These are phyloP conservation scores for Dicycla oo DNA, from an alignment of 2,888 invertebrate species.

Conservation along the genomic window DNA sequence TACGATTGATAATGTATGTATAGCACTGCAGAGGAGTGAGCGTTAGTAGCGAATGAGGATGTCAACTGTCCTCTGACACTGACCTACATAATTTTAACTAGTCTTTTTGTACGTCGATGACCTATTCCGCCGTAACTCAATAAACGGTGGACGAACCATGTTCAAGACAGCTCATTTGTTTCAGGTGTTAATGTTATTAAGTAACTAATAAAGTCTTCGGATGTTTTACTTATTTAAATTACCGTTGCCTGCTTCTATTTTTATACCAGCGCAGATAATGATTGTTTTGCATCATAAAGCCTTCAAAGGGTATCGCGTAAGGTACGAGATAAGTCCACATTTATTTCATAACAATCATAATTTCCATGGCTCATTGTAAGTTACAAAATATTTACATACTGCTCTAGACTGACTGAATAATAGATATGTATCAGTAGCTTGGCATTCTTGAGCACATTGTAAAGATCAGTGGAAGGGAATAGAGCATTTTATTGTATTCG, in stretches of 20 bases:
- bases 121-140: conserved; percentile 57
- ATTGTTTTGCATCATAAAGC: conserved; percentile 45
- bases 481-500: conserved; percentile 54
- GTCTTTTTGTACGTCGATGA: conserved; percentile 69
- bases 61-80: conserved; percentile 84
- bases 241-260: conserved; percentile 28
- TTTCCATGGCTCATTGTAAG: conserved; percentile 55
- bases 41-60: conserved; percentile 72
- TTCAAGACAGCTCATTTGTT: conserved; percentile 3
- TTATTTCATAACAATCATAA: conserved; percentile 56
- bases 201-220: conserved; percentile 14
- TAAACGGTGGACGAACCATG: conserved; percentile 24
- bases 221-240: conserved; percentile 12
- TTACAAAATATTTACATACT: conserved; percentile 53
- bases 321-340: conserved; percentile 43
- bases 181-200: background rate
- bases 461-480: conserved; percentile 54
- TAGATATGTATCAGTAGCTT: conserved; percentile 64
- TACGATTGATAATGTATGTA: conserved; percentile 78
- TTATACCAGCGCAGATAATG: conserved; percentile 21
- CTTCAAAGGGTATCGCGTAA: conserved; percentile 40
- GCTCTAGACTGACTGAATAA: conserved; percentile 48
- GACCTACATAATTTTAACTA: conserved; percentile 84
- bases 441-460: conserved; percentile 53
- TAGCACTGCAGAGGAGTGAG: conserved; percentile 65